A percentile compares a stretch with the other conserved stretches of the same genome.
Evolutionary conservation across 2,113 vertebrate species (phyloP).

Genomic region (Megaptera novaeangliae): DNA sequence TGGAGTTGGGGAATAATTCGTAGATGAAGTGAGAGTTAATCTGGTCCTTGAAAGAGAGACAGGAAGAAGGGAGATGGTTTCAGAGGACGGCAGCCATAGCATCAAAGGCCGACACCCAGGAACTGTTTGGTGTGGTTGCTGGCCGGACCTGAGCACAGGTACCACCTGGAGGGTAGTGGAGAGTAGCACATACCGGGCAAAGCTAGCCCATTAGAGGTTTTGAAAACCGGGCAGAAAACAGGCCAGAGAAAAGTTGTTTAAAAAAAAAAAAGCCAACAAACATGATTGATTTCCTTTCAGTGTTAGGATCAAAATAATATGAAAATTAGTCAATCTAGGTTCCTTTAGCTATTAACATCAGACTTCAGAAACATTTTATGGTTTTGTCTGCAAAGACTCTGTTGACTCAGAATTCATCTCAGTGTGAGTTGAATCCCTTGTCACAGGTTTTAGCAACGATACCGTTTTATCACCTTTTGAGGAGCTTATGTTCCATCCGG

Average conservation of each 20-base stretch:
- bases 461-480: neutral
- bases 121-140: neutral
- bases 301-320: neutral
- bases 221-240: neutral
- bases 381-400: neutral
- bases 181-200: neutral
- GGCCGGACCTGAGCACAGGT: neutral
- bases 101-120: neutral
- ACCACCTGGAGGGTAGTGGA: neutral
- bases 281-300: neutral
- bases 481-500: neutral
- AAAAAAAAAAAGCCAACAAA: neutral
- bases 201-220: neutral
- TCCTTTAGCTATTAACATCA: neutral
- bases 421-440: neutral
- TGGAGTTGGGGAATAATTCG: neutral
- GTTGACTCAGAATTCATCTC: neutral
- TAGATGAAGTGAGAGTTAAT: neutral
- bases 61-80: neutral
- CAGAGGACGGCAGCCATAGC: neutral
- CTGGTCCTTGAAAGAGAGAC: neutral
- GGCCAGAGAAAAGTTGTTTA: neutral
- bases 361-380: slow-evolving; percentile 15
- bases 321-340: neutral
- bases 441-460: neutral